Percentiles rank a stretch among this genome's conserved stretches.
These are phyloP conservation scores for Philopedon plagiatum DNA, from an alignment of 2,888 invertebrate genomes.

Conservation along the genomic window DNA sequence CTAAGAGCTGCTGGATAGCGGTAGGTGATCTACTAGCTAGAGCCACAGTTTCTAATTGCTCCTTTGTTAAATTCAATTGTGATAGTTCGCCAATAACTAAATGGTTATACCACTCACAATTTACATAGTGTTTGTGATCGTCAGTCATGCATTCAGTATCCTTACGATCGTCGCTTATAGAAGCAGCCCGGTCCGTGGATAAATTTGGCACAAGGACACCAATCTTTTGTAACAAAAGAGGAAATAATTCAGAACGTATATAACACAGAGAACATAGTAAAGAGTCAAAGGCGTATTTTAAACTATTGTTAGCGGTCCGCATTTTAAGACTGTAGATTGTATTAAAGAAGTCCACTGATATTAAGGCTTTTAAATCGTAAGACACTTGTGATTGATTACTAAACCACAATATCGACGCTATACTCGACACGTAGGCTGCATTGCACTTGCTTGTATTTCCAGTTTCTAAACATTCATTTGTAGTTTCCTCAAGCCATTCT, in stretches of 20 bases:
- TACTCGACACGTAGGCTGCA: conserved; percentile 80
- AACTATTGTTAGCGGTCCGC: conserved; percentile 77
- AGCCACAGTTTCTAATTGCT: conserved; percentile 83
- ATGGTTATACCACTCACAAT: conserved; percentile 73
- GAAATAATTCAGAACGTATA: conserved; percentile 84
- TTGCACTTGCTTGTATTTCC: conserved; percentile 65
- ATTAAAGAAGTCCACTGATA: conserved; percentile 84
- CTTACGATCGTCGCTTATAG: conserved; percentile 74
- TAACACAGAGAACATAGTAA: conserved; percentile 90
- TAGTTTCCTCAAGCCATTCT: conserved; percentile 79
- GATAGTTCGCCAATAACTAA: conserved; percentile 73
- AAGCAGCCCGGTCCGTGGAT: conserved; percentile 70
- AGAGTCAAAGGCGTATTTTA: conserved; percentile 89
- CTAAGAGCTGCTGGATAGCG: conserved; percentile 82
- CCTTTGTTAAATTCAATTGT: conserved; percentile 73
- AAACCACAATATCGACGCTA: conserved; percentile 87
- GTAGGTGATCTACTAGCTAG: conserved; percentile 86
- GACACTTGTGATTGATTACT: conserved; percentile 75
- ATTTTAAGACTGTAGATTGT: conserved; percentile 84
- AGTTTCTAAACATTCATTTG: conserved; percentile 68
- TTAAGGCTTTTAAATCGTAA: conserved; percentile 77
- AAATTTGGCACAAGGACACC: conserved; percentile 74
- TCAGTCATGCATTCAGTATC: conserved; percentile 58
- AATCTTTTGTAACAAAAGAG: conserved; percentile 80
- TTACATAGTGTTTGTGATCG: conserved; percentile 50